A percentile compares a stretch with the other conserved stretches of the same genome.
Conservation (phyloP, 2,797 vertebrate species). For the Hozukius guyotensis region DNA sequence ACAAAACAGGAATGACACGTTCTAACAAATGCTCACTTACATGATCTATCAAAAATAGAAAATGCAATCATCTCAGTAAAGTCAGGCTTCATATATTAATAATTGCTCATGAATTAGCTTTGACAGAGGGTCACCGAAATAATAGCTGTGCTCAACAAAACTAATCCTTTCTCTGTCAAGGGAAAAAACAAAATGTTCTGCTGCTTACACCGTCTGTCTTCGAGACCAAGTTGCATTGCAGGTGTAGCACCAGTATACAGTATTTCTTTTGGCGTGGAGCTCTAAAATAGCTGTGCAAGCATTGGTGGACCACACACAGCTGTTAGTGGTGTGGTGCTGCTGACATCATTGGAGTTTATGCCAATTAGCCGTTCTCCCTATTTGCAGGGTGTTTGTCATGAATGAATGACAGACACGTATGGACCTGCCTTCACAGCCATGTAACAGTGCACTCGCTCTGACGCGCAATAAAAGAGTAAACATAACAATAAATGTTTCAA, state of each 20-base stretch:
- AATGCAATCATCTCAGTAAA: constrained; percentile 36
- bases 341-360: constrained; percentile 68
- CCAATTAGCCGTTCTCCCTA: constrained; percentile 60
- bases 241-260: constrained; percentile 59
- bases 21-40: neutral
- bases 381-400: constrained; percentile 58
- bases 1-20: constrained; percentile 1
- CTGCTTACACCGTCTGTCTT: constrained; percentile 47
- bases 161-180: constrained; percentile 48
- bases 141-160: constrained; percentile 46
- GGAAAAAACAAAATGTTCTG: constrained; percentile 40
- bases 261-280: constrained; percentile 56
- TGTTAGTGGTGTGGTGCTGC: constrained; percentile 50
- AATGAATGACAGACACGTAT: constrained; percentile 43
- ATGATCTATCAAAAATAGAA: constrained; percentile 48
- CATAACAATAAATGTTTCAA: constrained; percentile 1
- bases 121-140: constrained; percentile 42
- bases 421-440: neutral
- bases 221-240: constrained; percentile 48
- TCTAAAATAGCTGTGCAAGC: constrained; percentile 70
- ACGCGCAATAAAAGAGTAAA: neutral
- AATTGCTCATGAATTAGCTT: constrained; percentile 35
- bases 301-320: constrained; percentile 71
- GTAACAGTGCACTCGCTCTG: neutral
- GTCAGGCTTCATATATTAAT: constrained; percentile 30